A percentile compares a stretch with the other conserved stretches of the same genome.
Conservation (phyloP, 2,888 invertebrate genomes). For the Geophilus truncorum region DNA sequence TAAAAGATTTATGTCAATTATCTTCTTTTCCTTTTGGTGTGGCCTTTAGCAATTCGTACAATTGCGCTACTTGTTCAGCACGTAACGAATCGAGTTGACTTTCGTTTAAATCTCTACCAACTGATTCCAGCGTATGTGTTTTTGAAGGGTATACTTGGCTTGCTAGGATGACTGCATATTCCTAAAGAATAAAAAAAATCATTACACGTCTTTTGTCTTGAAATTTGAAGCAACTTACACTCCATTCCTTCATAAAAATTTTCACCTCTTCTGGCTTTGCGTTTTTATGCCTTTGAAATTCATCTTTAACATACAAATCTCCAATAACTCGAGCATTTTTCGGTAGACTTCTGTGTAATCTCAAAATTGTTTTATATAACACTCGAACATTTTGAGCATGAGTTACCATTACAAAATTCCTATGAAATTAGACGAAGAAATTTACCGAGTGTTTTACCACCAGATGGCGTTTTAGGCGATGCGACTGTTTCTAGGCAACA, state of each 20-base stretch:
- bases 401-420: background rate
- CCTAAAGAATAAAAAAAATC: conserved; percentile 56
- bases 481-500: background rate
- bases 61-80: conserved; percentile 76
- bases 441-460: background rate
- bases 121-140: conserved; percentile 52
- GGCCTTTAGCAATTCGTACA: conserved; percentile 74
- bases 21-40: background rate
- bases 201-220: too few species aligned
- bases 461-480: background rate
- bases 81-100: conserved; percentile 64
- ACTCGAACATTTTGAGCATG: conserved; percentile 63
- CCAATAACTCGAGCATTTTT: conserved; percentile 64
- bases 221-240: conserved; percentile 55
- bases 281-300: conserved; percentile 77
- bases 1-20: background rate
- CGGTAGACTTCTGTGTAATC: conserved; percentile 71
- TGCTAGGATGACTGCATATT: conserved; percentile 68
- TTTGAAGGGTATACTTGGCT: conserved; percentile 61
- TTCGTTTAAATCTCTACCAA: conserved; percentile 62
- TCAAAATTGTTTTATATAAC: conserved; percentile 72
- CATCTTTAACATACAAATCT: conserved; percentile 70
- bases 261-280: conserved; percentile 61
- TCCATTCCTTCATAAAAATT: conserved; percentile 83
- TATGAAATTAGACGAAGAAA: background rate